Evolutionary conservation across 2,797 vertebrate species (phyloP).

Genomic region (Ptychobarbus kaznakovi): DNA sequence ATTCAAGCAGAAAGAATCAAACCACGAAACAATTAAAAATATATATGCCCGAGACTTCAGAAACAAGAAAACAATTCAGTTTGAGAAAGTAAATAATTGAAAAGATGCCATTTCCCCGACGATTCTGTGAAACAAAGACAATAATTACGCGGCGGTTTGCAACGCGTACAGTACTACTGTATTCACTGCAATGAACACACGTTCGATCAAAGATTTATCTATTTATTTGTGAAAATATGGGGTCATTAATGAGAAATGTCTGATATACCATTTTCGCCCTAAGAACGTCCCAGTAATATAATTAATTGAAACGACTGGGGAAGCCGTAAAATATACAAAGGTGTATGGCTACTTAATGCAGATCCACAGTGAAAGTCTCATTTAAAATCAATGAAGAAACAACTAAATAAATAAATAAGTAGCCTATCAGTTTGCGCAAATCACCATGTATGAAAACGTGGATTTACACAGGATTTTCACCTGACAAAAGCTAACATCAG

Average conservation of each 20-base stretch:
- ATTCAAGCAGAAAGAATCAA: slow-evolving; percentile 44
- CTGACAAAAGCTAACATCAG: not conserved
- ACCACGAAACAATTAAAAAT: slow-evolving; percentile 67
- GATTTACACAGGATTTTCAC: not conserved
- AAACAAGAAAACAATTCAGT: slow-evolving; percentile 56
- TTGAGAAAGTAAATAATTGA: slow-evolving; percentile 62
- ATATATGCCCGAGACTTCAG: slow-evolving; percentile 63
- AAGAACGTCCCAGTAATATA: not conserved
- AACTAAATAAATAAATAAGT: not conserved
- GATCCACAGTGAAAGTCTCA: slow-evolving; percentile 58
- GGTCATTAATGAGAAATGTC: not conserved
- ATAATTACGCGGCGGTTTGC: slow-evolving; percentile 49
- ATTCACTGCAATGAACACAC: not conserved
- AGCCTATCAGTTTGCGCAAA: not conserved
- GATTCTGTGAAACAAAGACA: slow-evolving; percentile 46
- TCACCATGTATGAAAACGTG: not conserved
- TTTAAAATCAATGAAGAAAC: slow-evolving; percentile 53
- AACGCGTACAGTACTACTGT: slow-evolving; percentile 30
- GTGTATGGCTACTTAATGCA: not conserved
- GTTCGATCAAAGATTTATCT: not conserved
- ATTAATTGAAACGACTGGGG: not conserved
- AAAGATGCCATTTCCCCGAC: slow-evolving; percentile 33
- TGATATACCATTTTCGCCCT: not conserved
- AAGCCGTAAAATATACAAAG: not conserved
- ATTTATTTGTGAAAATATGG: not conserved